Conservation (phyloP, 2,113 vertebrate genomes). For the Petaurus breviceps region DNA sequence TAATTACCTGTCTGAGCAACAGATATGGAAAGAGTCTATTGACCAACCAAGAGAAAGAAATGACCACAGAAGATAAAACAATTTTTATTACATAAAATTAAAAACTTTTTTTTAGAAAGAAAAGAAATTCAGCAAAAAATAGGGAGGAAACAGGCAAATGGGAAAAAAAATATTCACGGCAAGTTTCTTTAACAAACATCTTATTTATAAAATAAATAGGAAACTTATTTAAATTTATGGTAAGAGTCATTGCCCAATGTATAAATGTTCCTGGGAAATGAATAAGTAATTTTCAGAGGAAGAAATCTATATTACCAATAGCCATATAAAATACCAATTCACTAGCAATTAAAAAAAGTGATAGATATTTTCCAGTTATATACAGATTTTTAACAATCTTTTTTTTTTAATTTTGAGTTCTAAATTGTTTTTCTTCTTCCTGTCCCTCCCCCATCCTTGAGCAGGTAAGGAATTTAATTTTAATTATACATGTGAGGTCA, state of each 20-base stretch:
- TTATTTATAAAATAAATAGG: not conserved
- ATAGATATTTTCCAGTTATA: too few species aligned
- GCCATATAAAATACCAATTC: not conserved
- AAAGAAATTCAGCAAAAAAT: not conserved
- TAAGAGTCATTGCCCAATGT: not conserved
- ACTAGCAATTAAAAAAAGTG: not conserved
- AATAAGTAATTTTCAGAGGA: not conserved
- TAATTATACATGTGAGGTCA: too few species aligned
- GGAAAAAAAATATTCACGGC: not conserved
- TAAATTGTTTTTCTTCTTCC: too few species aligned
- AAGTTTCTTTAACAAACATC: not conserved
- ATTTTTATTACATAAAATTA: not conserved
- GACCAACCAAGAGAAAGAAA: not conserved
- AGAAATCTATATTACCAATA: not conserved
- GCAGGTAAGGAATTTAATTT: too few species aligned
- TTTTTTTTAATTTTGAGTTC: too few species aligned
- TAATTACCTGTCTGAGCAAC: not conserved
- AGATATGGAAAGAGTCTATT: not conserved
- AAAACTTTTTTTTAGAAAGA: not conserved
- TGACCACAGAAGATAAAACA: not conserved
- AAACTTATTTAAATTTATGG: not conserved
- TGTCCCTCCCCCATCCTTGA: too few species aligned
- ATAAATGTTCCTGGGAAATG: not conserved
- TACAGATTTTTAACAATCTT: too few species aligned
- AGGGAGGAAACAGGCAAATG: not conserved